A percentile compares a stretch with the other conserved stretches of the same genome.
Evolutionary conservation across 2,888 invertebrate species (phyloP).

Genomic region (Lithodes maja): DNA sequence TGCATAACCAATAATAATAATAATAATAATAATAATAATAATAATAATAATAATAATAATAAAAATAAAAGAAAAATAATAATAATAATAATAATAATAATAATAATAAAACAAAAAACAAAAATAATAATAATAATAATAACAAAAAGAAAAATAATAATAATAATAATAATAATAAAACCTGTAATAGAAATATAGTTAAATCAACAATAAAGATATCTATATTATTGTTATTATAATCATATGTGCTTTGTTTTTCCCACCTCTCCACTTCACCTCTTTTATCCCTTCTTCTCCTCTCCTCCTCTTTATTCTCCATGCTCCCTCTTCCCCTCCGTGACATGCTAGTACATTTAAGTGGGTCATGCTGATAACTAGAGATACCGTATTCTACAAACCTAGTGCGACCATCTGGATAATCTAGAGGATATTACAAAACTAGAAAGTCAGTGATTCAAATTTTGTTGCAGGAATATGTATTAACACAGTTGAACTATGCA

Average conservation of each 20-base stretch:
- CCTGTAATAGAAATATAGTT: neutral
- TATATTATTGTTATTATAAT: neutral
- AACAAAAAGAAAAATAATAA: neutral
- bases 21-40: conserved; percentile 8
- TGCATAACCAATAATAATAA: neutral
- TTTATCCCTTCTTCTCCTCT: neutral
- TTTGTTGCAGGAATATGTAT: too few species aligned
- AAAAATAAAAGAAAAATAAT: neutral
- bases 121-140: conserved; percentile 2
- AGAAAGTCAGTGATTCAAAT: too few species aligned
- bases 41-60: neutral
- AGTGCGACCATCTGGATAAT: too few species aligned
- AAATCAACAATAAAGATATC: neutral
- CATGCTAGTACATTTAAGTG: neutral
- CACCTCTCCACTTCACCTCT: neutral
- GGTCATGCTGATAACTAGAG: too few species aligned
- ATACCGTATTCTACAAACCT: too few species aligned
- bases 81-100: neutral
- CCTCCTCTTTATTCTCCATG: neutral
- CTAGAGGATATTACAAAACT: too few species aligned
- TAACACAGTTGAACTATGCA: too few species aligned
- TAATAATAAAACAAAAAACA: neutral
- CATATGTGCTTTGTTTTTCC: neutral
- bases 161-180: neutral
- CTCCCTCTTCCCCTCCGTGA: neutral